phyloP scores from a whole-genome alignment of 2,888 invertebrate genomes.

The Nymphalis urticae region DNA sequence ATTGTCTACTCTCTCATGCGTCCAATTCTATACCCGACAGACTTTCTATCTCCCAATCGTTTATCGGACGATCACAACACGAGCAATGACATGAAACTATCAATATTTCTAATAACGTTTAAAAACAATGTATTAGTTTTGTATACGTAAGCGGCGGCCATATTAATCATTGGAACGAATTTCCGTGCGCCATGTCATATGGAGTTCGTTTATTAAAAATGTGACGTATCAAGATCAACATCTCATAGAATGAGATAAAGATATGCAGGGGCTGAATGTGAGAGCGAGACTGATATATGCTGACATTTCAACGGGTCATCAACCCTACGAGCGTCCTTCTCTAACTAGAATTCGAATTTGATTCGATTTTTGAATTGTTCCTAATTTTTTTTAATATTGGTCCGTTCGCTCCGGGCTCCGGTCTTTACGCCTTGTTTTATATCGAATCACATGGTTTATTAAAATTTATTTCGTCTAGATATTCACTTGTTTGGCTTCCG shows the following conservation, averaged over 20 bases:
- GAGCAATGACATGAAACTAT: conserved; percentile 80
- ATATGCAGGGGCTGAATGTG: conserved; percentile 51
- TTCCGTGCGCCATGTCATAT: conserved; percentile 80
- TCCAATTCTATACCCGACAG: conserved; percentile 69
- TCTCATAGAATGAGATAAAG: conserved; percentile 70
- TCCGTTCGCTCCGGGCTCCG: conserved; percentile 61
- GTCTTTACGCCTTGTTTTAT: conserved; percentile 55
- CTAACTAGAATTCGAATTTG: conserved; percentile 80
- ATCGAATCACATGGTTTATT: conserved; percentile 65
- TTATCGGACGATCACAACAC: conserved; percentile 77
- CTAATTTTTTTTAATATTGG: conserved; percentile 77
- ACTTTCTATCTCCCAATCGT: conserved; percentile 75
- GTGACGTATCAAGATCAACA: conserved; percentile 82
- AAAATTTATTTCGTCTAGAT: conserved; percentile 65
- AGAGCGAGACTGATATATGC: conserved; percentile 68
- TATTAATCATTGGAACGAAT: conserved; percentile 81
- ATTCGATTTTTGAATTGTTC: conserved; percentile 82
- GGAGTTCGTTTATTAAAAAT: conserved; percentile 81
- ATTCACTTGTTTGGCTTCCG: conserved; percentile 67
- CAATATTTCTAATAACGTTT: conserved; percentile 81
- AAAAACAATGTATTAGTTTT: conserved; percentile 79
- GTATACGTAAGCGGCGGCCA: conserved; percentile 68
- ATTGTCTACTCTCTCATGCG: conserved; percentile 58
- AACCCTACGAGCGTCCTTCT: conserved; percentile 79
- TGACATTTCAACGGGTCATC: conserved; percentile 81